A percentile compares a stretch with the other conserved stretches of the same genome.
Evolutionary conservation across 2,797 vertebrate species (phyloP).

Genomic region (Adrianichthys oophorus): DNA sequence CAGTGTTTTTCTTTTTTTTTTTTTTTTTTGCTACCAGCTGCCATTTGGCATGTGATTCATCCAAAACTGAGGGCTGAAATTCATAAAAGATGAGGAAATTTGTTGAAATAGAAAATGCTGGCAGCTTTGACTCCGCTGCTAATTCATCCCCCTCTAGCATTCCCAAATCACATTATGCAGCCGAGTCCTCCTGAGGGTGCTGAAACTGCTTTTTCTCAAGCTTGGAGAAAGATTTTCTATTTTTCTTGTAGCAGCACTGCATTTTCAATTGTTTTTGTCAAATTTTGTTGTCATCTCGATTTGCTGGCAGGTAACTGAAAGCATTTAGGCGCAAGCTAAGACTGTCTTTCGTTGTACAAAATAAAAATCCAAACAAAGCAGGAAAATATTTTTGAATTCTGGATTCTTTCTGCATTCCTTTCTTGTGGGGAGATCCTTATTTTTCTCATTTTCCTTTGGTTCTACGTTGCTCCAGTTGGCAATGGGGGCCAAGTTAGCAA

Average conservation of each 20-base stretch:
- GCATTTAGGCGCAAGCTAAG: conserved; percentile 28
- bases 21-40: conserved; percentile 34
- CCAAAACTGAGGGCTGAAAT: conserved; percentile 48
- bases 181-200: conserved; percentile 6
- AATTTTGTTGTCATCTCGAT: conserved; percentile 37
- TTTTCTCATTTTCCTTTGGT: conserved; percentile 12
- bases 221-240: conserved; percentile 1
- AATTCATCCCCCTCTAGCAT: conserved; percentile 44
- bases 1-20: too few species aligned
- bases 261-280: neutral
- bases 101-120: conserved; percentile 52
- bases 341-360: conserved; percentile 28
- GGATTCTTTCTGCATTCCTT: conserved; percentile 39
- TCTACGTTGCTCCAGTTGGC: conserved; percentile 21
- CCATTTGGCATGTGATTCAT: conserved; percentile 53
- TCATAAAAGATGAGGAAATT: conserved; percentile 39
- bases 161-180: conserved; percentile 58
- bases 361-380: conserved; percentile 44
- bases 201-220: conserved; percentile 18
- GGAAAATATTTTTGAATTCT: conserved; percentile 4
- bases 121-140: conserved; percentile 34
- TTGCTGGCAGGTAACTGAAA: conserved; percentile 31
- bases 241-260: neutral
- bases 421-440: conserved; percentile 30
- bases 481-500: conserved; percentile 46